Percentiles rank a stretch among this genome's conserved stretches.
Evolutionary conservation across 2,797 vertebrate genomes (phyloP).

Genomic region (Anas bahamensis): DNA sequence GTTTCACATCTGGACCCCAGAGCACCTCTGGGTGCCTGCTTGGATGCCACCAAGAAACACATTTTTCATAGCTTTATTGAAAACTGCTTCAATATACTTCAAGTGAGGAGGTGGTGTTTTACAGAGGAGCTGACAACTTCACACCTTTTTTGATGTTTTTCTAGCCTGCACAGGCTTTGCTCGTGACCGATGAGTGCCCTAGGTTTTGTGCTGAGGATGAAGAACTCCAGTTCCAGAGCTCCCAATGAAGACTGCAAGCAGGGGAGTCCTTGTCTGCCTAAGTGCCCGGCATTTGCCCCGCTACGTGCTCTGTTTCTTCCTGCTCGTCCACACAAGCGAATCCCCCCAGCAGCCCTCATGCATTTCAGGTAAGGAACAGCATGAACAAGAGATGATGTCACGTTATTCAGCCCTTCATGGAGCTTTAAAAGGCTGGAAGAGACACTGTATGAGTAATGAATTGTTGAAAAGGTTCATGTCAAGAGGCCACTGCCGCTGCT

Average conservation of each 20-base stretch:
- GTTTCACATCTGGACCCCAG: neutral
- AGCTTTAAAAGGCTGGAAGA: constrained; percentile 5
- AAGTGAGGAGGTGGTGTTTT: neutral
- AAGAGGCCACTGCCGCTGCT: constrained; percentile 25
- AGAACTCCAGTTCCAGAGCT: neutral
- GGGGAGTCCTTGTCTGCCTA: neutral
- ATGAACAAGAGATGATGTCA: constrained; percentile 41
- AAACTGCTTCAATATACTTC: neutral
- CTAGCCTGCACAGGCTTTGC: neutral
- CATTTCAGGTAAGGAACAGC: neutral
- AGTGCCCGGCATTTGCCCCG: neutral
- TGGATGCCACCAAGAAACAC: neutral
- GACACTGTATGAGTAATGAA: constrained; percentile 39
- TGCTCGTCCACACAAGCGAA: neutral
- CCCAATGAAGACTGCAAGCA: neutral
- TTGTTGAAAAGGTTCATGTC: constrained; percentile 32
- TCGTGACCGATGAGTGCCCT: neutral
- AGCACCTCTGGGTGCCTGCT: neutral
- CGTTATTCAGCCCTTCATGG: neutral
- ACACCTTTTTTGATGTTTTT: neutral
- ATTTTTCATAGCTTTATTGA: neutral
- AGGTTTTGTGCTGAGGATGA: neutral
- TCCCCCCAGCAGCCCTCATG: neutral
- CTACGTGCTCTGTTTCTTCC: neutral
- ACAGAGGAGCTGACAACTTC: neutral